These are phyloP conservation scores for Chironomus riparius DNA, from an alignment of 2,888 invertebrate genomes.

Conservation along the genomic window DNA sequence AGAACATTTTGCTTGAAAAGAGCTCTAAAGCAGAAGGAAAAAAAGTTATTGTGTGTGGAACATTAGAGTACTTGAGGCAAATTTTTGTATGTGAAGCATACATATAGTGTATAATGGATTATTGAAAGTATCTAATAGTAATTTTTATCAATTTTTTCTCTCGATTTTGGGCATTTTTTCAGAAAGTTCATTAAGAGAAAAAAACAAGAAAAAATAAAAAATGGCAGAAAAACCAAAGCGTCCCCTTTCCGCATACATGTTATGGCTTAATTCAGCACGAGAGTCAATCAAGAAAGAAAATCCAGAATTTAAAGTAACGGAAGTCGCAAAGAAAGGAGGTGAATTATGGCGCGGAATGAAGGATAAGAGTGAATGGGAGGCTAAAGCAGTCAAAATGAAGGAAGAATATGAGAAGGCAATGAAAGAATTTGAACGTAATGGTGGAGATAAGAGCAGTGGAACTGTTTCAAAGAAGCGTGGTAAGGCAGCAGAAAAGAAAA, in stretches of 20 bases:
- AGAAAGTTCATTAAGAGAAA: neutral
- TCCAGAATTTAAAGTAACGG: constrained; percentile 86
- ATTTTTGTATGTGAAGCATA: neutral
- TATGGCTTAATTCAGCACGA: constrained; percentile 86
- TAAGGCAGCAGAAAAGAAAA: constrained; percentile 1
- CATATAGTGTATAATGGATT: neutral
- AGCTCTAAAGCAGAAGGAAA: neutral
- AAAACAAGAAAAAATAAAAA: constrained; percentile 43
- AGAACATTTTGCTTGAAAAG: neutral
- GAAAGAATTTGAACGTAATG: constrained; percentile 19
- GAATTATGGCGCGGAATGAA: constrained; percentile 89
- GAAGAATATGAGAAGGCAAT: constrained; percentile 21
- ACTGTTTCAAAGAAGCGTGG: constrained; percentile 14
- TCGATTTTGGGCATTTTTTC: neutral
- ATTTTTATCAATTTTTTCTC: constrained; percentile 7
- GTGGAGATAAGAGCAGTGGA: constrained; percentile 6
- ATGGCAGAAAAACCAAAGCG: constrained; percentile 89
- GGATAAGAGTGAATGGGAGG: constrained; percentile 57
- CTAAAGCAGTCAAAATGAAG: constrained; percentile 17
- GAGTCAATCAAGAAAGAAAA: constrained; percentile 81
- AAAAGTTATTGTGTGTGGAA: neutral
- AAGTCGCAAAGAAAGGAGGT: constrained; percentile 89
- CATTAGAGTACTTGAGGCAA: neutral
- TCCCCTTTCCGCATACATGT: constrained; percentile 85
- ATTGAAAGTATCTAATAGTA: neutral